Evolutionary conservation across 1,140 invertebrate species (phyloP).

Genomic region (Whitmania pigra): DNA sequence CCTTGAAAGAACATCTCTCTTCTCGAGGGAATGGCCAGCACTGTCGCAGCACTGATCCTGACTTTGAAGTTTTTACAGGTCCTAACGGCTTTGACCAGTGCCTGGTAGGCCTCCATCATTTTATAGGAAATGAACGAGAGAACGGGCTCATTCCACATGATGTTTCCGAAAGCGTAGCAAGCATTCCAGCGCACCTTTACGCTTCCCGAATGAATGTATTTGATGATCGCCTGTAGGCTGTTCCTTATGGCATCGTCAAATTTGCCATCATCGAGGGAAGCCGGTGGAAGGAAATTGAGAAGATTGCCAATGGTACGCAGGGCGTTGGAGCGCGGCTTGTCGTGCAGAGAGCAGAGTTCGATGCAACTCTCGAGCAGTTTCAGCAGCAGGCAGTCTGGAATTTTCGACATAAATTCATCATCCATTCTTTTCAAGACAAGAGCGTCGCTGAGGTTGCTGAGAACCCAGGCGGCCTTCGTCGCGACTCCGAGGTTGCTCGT

Average conservation of each 20-base stretch:
- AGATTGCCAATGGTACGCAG: conserved; percentile 67
- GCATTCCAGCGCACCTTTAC: conserved; percentile 66
- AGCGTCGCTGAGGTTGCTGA: conserved; percentile 66
- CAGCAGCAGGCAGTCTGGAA: conserved; percentile 43
- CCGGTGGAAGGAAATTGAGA: conserved; percentile 51
- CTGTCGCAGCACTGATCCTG: conserved; percentile 67
- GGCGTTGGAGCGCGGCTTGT: conserved; percentile 60
- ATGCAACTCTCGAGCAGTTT: conserved; percentile 56
- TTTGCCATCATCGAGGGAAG: conserved; percentile 42
- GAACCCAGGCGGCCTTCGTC: conserved; percentile 66
- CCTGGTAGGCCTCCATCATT: conserved; percentile 43
- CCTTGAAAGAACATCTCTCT: not conserved
- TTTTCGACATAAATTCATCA: not conserved
- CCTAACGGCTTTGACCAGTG: conserved; percentile 46
- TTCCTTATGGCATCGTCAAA: not conserved
- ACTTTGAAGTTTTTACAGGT: conserved; percentile 55
- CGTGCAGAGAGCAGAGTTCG: conserved; percentile 54
- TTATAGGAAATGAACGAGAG: not conserved
- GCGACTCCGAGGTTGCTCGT: conserved; percentile 56
- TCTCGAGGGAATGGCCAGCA: conserved; percentile 41
- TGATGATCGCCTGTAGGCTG: not conserved
- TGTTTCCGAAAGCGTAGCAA: conserved; percentile 68
- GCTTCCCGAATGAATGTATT: not conserved
- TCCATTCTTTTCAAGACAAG: not conserved
- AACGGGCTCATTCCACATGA: conserved; percentile 51